Evolutionary conservation across 2,113 vertebrate genomes (phyloP).

Genomic region (Pampusana beccarii): DNA sequence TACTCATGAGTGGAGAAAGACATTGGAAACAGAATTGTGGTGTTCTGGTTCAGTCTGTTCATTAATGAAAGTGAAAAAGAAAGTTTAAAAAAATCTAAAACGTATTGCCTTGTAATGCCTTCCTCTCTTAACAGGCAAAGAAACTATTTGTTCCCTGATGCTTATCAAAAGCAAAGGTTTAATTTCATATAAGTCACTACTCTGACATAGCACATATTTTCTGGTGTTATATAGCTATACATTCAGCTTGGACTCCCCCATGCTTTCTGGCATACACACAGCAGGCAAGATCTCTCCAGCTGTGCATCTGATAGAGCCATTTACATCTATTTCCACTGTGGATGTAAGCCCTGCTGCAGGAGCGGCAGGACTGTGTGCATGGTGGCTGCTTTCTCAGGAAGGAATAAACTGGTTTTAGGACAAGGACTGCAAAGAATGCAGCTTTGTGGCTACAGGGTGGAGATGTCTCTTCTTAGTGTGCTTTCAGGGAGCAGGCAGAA

Average conservation of each 20-base stretch:
- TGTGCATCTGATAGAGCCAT: not conserved
- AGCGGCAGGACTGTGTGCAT: not conserved
- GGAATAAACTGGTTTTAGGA: not conserved
- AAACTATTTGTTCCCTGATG: not conserved
- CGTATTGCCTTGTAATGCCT: not conserved
- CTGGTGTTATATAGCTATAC: not conserved
- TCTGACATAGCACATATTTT: accelerated
- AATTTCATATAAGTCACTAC: not conserved
- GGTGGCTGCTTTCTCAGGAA: not conserved
- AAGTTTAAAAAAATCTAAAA: not conserved
- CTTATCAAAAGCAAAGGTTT: not conserved
- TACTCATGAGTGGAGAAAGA: not conserved
- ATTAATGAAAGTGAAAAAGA: not conserved
- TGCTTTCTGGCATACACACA: accelerated
- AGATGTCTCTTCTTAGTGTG: not conserved
- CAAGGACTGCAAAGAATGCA: not conserved
- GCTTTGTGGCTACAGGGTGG: not conserved
- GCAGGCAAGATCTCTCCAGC: not conserved
- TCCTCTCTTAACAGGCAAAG: not conserved
- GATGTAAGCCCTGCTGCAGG: not conserved
- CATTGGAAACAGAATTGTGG: not conserved
- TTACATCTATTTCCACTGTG: not conserved
- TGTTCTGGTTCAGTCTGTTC: not conserved
- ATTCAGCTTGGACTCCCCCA: not conserved
- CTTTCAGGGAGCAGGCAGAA: not conserved